phyloP scores from a whole-genome alignment of 2,888 invertebrate genomes.

The Acanthosepion esculentum region DNA sequence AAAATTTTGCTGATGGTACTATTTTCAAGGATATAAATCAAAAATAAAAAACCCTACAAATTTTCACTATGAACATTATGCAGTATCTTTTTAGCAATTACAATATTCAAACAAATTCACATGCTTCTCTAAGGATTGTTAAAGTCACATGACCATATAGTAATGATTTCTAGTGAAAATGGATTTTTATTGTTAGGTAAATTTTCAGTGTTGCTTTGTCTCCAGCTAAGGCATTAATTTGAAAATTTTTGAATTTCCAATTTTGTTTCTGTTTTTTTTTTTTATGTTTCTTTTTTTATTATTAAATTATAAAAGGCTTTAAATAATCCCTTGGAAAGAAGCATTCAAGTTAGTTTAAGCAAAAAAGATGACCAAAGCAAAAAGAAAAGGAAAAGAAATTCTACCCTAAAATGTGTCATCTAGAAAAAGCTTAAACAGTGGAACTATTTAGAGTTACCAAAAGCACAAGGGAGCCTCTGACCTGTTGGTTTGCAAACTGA shows the following conservation, averaged over 20 bases:
- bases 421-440: background rate
- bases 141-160: too few species aligned
- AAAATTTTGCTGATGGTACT: too few species aligned
- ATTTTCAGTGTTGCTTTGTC: too few species aligned
- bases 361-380: background rate
- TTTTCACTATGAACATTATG: background rate
- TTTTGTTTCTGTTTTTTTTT: background rate
- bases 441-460: background rate
- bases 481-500: background rate
- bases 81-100: background rate
- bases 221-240: too few species aligned
- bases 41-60: background rate
- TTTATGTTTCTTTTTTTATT: too few species aligned
- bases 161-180: too few species aligned
- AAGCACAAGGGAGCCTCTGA: background rate
- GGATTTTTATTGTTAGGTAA: too few species aligned
- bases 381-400: background rate
- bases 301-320: too few species aligned
- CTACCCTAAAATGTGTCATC: background rate
- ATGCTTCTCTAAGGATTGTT: background rate
- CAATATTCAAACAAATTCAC: background rate
- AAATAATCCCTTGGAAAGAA: background rate
- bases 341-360: background rate
- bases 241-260: background rate
- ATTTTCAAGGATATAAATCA: too few species aligned